Evolutionary conservation across 2,113 vertebrate species (phyloP).

Genomic region (Siniperca knerii): DNA sequence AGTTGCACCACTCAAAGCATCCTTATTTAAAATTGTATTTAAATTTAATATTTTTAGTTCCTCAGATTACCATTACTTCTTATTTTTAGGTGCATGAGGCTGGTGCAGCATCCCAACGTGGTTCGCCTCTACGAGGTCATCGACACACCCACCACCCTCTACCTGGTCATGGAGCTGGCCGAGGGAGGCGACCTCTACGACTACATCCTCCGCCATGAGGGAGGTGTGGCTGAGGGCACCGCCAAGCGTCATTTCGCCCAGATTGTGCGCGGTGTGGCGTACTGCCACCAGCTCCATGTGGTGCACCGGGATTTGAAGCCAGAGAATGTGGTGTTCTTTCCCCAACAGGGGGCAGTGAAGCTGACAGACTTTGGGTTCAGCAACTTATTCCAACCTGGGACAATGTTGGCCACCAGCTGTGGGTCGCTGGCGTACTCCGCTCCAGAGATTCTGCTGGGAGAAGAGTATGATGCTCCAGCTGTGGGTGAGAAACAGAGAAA

Average conservation of each 20-base stretch:
- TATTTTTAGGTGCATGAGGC: conserved; percentile 87
- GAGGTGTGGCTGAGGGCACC: conserved; percentile 83
- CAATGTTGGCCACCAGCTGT: conserved; percentile 91
- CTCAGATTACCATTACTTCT: not conserved
- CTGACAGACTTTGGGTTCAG: conserved; percentile 93
- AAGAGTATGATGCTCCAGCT: conserved; percentile 90
- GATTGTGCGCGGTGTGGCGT: conserved; percentile 89
- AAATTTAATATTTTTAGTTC: not conserved
- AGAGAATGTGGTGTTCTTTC: conserved; percentile 93
- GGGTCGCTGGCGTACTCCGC: conserved; percentile 91
- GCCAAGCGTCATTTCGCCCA: conserved; percentile 91
- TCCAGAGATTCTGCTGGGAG: conserved; percentile 91
- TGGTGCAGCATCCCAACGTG: conserved; percentile 93
- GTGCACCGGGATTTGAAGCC: conserved; percentile 93
- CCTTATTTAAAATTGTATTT: not conserved
- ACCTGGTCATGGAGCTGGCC: conserved; percentile 92
- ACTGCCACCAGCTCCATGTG: conserved; percentile 92
- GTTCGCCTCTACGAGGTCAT: conserved; percentile 93
- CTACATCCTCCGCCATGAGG: conserved; percentile 91
- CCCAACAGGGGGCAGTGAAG: conserved; percentile 89
- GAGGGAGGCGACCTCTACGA: conserved; percentile 92
- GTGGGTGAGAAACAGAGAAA: conserved; percentile 85
- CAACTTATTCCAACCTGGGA: conserved; percentile 90
- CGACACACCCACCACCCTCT: conserved; percentile 90
- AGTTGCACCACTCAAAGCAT: not conserved